phyloP scores from a whole-genome alignment of 2,113 vertebrate genomes.

The Etheostoma spectabile region DNA sequence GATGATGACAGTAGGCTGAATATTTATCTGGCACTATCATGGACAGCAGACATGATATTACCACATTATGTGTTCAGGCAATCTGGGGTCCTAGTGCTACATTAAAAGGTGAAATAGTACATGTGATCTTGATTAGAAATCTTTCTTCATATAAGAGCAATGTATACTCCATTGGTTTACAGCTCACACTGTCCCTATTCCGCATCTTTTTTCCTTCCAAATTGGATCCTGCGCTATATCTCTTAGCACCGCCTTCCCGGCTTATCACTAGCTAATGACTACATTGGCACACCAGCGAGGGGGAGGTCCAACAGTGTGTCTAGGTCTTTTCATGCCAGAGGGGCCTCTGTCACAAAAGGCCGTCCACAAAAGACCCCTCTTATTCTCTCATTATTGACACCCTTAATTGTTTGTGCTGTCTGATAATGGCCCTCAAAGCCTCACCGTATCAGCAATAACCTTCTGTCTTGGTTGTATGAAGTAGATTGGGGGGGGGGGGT shows the following conservation, averaged over 20 bases:
- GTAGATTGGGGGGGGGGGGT: constrained; percentile 71
- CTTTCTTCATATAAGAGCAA: constrained; percentile 24
- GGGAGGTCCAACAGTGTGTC: constrained; percentile 63
- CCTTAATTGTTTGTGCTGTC: constrained; percentile 91
- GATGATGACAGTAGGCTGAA: constrained; percentile 24
- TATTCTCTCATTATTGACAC: constrained; percentile 89
- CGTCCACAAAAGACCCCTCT: constrained; percentile 88
- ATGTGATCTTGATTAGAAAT: constrained; percentile 46
- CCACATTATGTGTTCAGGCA: constrained; percentile 8
- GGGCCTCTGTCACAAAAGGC: constrained; percentile 76
- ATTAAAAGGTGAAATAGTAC: constrained; percentile 27
- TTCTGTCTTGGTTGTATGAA: constrained; percentile 89
- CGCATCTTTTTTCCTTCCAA: constrained; percentile 5
- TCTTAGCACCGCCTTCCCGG: constrained; percentile 15
- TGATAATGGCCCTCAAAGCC: constrained; percentile 92
- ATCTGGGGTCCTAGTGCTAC: not conserved
- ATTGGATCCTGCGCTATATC: constrained; percentile 47
- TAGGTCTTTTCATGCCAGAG: constrained; percentile 68
- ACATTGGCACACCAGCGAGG: constrained; percentile 62
- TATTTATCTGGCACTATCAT: constrained; percentile 33
- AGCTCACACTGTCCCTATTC: not conserved
- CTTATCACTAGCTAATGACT: constrained; percentile 73
- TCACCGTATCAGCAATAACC: constrained; percentile 93
- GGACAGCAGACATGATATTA: constrained; percentile 8
- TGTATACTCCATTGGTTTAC: not conserved